Base-by-base conservation (phyloP, 2,888 invertebrate species). In the Nezara viridula region DNA sequence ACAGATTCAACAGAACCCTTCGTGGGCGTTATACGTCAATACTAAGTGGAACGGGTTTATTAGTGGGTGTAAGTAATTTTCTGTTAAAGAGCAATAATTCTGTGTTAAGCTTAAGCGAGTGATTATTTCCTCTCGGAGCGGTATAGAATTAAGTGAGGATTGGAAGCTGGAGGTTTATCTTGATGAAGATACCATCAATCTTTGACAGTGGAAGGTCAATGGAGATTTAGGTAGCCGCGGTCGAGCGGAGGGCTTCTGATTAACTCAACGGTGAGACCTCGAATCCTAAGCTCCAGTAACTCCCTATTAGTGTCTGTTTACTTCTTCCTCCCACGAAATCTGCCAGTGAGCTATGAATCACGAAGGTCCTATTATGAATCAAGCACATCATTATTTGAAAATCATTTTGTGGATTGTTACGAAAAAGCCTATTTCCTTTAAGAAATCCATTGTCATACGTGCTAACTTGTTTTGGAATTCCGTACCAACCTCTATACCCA, bases 201-300 rank as follows among this genome's bases (percentile, higher is more conserved):
- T 40, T 47, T 47, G 81, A 47, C 44, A 5, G n/a, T 16, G 44
- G 24, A n/a, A 47, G 81, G 81, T 81, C 81, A 44, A 81, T 81
- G 40, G 81, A 81, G 81, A 81, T 81, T 81, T 81, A 81, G 44
- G 81, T 81, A 44, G 81, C n/a, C 9, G 81, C 6, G 44, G 81
- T 40, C 44, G 24, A 44, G n/a, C 9, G 0, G 19, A 77, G 77
- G 21, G 77, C 81, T 44, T 44, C 44, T 81, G 44, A 81, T 81
- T 81, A 47, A 44, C 81, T 44, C 37, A 14, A 37, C 81, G 16
- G 12, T n/a, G 44, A 81, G 44, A 3, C n/a, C 44, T 14, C 37
- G 16, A 37, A 37, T 10, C 24, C 81, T n/a, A 81, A n/a, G n/a
- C 12, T 21, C 21, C 77, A 37, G 19, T 77, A 37, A 60, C 27